Percentiles rank a stretch among this genome's conserved stretches.
Evolutionary conservation across 2,888 invertebrate species (phyloP).

Genomic region (Trachelus troglodyta): DNA sequence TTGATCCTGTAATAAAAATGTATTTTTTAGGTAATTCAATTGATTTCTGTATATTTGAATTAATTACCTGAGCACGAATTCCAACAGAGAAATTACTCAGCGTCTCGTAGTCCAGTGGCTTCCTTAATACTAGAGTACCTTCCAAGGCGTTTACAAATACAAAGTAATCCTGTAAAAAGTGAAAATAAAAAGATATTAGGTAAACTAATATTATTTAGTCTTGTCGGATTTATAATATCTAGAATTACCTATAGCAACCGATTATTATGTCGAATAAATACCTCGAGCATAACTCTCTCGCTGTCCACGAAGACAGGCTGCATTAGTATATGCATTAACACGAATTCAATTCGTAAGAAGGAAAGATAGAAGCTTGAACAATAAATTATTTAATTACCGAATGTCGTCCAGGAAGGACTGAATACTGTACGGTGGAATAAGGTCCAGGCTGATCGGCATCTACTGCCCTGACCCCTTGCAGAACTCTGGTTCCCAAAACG

Average conservation of each 20-base stretch:
- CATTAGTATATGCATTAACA: constrained; percentile 13
- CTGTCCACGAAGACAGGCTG: constrained; percentile 39
- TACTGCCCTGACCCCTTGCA: constrained; percentile 81
- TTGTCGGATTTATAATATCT: constrained; percentile 12
- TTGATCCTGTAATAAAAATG: constrained; percentile 73
- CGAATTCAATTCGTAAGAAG: background rate
- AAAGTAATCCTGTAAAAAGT: constrained; percentile 75
- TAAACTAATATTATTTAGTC: background rate
- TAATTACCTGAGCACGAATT: constrained; percentile 70
- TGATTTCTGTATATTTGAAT: background rate
- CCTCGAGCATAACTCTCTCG: constrained; percentile 31
- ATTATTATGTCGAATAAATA: constrained; percentile 18
- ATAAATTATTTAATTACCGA: constrained; percentile 67
- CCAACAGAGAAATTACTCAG: constrained; percentile 81
- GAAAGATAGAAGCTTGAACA: background rate
- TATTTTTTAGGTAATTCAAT: background rate
- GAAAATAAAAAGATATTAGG: constrained; percentile 4
- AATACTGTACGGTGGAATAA: constrained; percentile 87
- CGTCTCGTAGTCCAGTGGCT: constrained; percentile 86
- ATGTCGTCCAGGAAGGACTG: constrained; percentile 82
- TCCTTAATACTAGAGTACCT: constrained; percentile 82
- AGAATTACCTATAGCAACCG: constrained; percentile 3
- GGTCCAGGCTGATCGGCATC: constrained; percentile 91
- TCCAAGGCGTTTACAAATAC: constrained; percentile 88
- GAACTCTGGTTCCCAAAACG: constrained; percentile 73